Evolutionary conservation across 2,888 invertebrate genomes (phyloP), one percentile per base, ranked within the genome.

Genomic region (Drosophila bunnanda): DNA sequence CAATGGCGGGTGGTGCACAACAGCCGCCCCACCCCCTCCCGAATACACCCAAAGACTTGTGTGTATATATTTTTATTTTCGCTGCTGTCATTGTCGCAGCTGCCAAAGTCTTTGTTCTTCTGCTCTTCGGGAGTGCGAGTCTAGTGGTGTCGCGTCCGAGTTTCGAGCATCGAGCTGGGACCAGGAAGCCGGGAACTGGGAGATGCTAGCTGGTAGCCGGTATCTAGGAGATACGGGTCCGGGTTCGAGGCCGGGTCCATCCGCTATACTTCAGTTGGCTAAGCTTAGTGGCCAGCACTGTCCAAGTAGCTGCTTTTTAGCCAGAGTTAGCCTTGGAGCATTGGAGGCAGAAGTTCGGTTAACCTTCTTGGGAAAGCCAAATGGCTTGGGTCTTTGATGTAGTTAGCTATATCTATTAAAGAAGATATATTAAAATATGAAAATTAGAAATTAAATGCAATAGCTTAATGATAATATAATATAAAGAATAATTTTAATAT

Each of bases 21-120:
- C 25, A n/a, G 28, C 4, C 25, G 2, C 25, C 4, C 25, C 25
- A 4, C 25, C 25, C 25, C 25, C 25, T 25, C 4, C 59, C 12
- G 28, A 38, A 39, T 34, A 41, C 22, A 41, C 28, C 25, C 50
- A n/a, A 50, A 36, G 65, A n/a, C 48, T 65, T 65, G 64, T 32
- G 65, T 65, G 65, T 65, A 65, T 50, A 65, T 65, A 65, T 86
- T 83, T 83, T 88, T 83, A 88, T 83, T 83, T 83, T 70, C 57
- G 60, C 74, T 66, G 82, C 78, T 83, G 82, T 83, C 88, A 85
- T 88, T 88, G 82, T 88, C 86, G 80, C 82, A 85, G 88, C 88
- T 88, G 83, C 87, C 88, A 88, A 83, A 86, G 88, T 78, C 88
- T 88, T 83, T 83, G 88, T 83, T 88, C 83, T 88, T 82, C 46